Base-by-base conservation (phyloP, 2,888 invertebrate genomes). In the Drosophila infuscata region DNA sequence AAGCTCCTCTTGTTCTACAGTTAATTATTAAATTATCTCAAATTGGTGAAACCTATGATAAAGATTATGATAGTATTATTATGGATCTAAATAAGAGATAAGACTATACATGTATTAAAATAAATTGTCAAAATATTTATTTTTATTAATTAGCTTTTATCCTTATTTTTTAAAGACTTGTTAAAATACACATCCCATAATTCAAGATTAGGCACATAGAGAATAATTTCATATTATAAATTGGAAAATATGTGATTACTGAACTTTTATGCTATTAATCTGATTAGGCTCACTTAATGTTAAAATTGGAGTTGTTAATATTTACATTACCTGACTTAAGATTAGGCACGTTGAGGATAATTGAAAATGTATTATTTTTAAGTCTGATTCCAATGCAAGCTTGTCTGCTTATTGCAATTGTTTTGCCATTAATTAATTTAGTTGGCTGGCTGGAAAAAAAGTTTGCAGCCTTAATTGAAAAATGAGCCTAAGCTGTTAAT, bases 401-500 rank as follows among this genome's bases (percentile, higher is more conserved):
- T 65, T n/a, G 17, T 46, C 35, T 38, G 36, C 32, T 20, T 29
- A 32, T 30, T 61, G 54, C 61, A 74, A 78, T 74, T 86, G 87
- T 70, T 81, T 81, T 81, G 52, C 43, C 74, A 78, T 82, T 89
- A 84, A 86, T 89, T 84, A 76, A 84, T 78, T 89, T 78, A 77
- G 70, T 84, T 81, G 67, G 58, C 75, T 60, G 52, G 32, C 70
- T 54, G 29, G 51, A 8, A 38, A 29, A 12, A 84, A 88, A 85
- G 41, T 85, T 87, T 72, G 58, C 68, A 60, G 65, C 30, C 62
- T 73, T 87, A 88, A 87, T 87, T 90, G 89, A 87, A 87, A 87
- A 90, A 88, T 86, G 76, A 80, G 89, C 80, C 76, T 90, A 87
- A 87, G 90, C 90, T 83, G 84, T 78, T 87, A 83, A 87, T 87